Conservation (phyloP, 2,797 vertebrate species). For the Myotis vivesi region DNA sequence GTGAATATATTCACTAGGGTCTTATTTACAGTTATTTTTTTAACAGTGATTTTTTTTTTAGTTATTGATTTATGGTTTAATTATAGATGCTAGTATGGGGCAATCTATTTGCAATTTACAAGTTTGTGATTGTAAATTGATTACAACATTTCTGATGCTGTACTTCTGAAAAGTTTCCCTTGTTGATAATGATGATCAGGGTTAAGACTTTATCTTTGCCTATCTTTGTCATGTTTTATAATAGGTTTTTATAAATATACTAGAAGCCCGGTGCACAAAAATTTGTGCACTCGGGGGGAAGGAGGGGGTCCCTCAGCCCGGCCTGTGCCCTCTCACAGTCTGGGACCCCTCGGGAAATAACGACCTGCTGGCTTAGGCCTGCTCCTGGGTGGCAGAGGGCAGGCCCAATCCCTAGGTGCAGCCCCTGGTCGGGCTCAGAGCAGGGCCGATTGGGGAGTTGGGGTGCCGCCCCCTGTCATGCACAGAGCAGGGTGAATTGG, state of each 20-base stretch:
- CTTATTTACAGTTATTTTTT: not conserved
- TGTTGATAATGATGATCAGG: not conserved
- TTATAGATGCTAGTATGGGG: not conserved
- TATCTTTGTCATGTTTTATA: not conserved
- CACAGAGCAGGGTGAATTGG: too few species aligned
- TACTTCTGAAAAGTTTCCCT: not conserved
- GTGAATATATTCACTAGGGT: not conserved
- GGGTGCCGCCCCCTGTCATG: too few species aligned
- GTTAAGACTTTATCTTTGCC: not conserved
- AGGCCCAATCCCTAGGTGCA: too few species aligned
- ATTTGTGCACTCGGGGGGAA: too few species aligned
- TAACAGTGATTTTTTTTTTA: not conserved
- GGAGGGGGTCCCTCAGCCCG: too few species aligned
- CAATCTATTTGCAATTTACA: not conserved
- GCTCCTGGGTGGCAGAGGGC: too few species aligned
- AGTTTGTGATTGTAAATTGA: not conserved
- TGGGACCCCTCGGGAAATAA: too few species aligned
- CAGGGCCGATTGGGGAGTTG: too few species aligned
- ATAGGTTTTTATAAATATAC: not conserved
- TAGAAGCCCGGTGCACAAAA: too few species aligned
- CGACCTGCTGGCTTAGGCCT: too few species aligned
- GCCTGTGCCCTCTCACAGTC: too few species aligned
- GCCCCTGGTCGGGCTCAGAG: too few species aligned
- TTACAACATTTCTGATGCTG: not conserved
- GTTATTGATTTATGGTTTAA: not conserved